Base-by-base conservation (phyloP, 2,888 invertebrate species). In the Aphodius granarius region DNA sequence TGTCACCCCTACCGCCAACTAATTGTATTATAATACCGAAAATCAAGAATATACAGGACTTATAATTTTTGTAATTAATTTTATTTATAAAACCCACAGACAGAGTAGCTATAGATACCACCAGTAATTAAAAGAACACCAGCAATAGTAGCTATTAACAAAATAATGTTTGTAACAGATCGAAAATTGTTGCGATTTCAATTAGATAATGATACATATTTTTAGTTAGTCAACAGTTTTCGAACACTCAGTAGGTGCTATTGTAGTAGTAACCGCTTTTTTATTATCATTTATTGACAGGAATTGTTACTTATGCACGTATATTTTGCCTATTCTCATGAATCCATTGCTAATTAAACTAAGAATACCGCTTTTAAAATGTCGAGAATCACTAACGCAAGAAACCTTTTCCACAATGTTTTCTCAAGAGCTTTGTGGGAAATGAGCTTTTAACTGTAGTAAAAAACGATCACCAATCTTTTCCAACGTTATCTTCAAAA, bases 1-100 rank as follows among this genome's bases (percentile, higher is more conserved):
- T 68, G 68, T 68, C 68, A 68, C 68, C 68, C 68, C 68, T 68
- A 22, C 43, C 43, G 43, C 43, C 43, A 43, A 43, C 43, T 43
- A 43, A 43, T 43, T 6, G 13, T 43, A 43, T 43, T 43, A 43
- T 43, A 43, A 43, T 43, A 43, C 43, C 43, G 43, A 43, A 43
- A 43, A 43, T 43, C 43, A 43, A 43, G 43, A 43, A 43, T 2
- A n/a, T n/a, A 43, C 43, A 43, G 43, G 43, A 43, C 43, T 6
- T 43, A 43, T 43, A 43, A 2, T 43, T 43, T 43, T 43, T 43
- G 43, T 43, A 43, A 43, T 43, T 43, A 43, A 43, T 43, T 43
- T 43, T 43, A 43, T 43, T 43, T 43, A 43, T 43, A 43, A 43
- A 43, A 43, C 43, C 43, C 43, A 43, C 43, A 43, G 13, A 9